Percentiles rank a stretch among this genome's conserved stretches.
Conservation (phyloP, 2,888 invertebrate genomes). For the Priocnemis perturbator region DNA sequence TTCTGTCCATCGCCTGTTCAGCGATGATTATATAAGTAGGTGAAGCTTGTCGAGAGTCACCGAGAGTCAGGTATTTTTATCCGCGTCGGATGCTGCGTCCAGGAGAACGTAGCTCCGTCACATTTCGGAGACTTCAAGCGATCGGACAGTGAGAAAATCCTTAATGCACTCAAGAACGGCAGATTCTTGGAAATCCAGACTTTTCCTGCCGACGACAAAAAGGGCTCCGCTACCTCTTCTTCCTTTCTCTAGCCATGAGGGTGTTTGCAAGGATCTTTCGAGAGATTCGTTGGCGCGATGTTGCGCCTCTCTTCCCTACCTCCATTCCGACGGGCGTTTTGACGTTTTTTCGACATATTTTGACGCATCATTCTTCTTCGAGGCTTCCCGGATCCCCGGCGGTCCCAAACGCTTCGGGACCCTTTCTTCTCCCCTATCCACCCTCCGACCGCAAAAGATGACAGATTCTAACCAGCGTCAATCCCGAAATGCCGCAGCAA, state of each 20-base stretch:
- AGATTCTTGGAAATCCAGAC: conserved; percentile 29
- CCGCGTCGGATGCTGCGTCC: no score
- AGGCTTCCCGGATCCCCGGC: conserved; percentile 34
- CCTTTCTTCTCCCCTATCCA: conserved; percentile 17
- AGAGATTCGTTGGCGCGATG: conserved; percentile 40
- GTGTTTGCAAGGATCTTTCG: conserved; percentile 16
- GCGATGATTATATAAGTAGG: no score
- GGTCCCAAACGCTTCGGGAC: conserved; percentile 13
- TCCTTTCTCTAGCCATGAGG: no score
- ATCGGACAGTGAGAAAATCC: conserved; percentile 21
- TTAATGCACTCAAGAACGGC: conserved; percentile 17
- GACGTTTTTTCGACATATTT: conserved; percentile 64
- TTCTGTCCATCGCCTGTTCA: no score
- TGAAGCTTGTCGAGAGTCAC: no score
- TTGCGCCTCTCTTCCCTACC: conserved; percentile 26
- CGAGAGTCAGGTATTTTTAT: no score
- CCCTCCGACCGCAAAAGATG: conserved; percentile 31
- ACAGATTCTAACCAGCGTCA: conserved; percentile 34
- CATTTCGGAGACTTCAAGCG: no score
- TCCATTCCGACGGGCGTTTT: conserved; percentile 50
- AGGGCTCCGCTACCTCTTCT: not conserved
- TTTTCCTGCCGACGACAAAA: conserved; percentile 15
- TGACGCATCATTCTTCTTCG: conserved; percentile 53
- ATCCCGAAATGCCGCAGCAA: conserved; percentile 7
- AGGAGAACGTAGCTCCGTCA: no score